Evolutionary conservation across 2,888 invertebrate genomes (phyloP).

Genomic region (Protonemura montana): DNA sequence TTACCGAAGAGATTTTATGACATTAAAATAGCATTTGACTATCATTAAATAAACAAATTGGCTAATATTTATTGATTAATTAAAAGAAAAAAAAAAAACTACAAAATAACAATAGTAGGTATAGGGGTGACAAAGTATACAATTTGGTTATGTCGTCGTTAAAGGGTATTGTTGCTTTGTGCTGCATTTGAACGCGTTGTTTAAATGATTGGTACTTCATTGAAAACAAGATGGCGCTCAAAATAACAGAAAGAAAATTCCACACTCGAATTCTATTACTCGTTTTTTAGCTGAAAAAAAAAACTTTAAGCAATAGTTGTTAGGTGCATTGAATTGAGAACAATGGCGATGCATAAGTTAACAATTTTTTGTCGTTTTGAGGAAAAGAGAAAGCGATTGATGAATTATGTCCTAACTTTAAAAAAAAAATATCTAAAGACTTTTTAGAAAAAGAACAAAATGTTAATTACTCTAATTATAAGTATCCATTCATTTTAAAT

Average conservation of each 20-base stretch:
- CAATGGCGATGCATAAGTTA: neutral
- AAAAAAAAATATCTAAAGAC: constrained; percentile 12
- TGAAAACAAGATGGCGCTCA: neutral
- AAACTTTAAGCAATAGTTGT: neutral
- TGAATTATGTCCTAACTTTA: neutral
- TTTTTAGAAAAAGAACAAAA: neutral
- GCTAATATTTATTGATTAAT: neutral
- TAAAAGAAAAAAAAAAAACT: too few relatives aligned
- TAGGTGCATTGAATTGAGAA: neutral
- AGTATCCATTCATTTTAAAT: neutral
- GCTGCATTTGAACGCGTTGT: neutral
- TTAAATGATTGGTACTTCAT: too few relatives aligned
- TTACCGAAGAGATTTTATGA: constrained; percentile 1
- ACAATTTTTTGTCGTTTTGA: neutral
- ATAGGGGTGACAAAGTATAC: neutral
- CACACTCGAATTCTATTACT: neutral
- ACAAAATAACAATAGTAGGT: constrained; percentile 9
- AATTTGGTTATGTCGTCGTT: neutral
- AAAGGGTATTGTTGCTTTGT: neutral
- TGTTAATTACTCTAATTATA: neutral
- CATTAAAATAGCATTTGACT: constrained; percentile 48
- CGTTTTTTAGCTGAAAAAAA: neutral
- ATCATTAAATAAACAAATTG: constrained; percentile 42
- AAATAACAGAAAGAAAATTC: neutral
- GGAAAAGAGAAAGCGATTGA: neutral